Evolutionary conservation across 2,888 invertebrate species (phyloP).

Genomic region (Agonopterix heracliana): DNA sequence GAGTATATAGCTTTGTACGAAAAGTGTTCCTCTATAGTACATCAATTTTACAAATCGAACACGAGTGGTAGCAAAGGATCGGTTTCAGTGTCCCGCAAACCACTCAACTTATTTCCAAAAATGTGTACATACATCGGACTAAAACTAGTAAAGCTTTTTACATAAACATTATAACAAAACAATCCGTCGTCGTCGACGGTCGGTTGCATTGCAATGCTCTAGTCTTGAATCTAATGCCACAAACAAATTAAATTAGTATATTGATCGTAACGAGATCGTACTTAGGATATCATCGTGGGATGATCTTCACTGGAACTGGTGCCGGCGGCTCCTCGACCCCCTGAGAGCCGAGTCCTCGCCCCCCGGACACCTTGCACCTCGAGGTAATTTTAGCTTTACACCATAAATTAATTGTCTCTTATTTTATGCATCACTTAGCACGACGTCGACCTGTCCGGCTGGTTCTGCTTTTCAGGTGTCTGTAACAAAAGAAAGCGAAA

Average conservation of each 20-base stretch:
- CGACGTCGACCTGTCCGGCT: constrained; percentile 70
- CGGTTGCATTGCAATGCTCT: constrained; percentile 68
- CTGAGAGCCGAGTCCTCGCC: constrained; percentile 19
- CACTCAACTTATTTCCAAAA: constrained; percentile 68
- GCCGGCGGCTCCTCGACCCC: constrained; percentile 28
- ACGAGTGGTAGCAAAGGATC: constrained; percentile 6
- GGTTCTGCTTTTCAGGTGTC: constrained; percentile 79
- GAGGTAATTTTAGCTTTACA: constrained; percentile 59
- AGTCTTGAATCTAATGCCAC: constrained; percentile 72
- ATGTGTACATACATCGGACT: constrained; percentile 57
- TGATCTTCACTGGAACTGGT: constrained; percentile 63
- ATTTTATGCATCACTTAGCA: constrained; percentile 54
- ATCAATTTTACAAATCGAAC: constrained; percentile 22
- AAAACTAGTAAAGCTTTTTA: constrained; percentile 74
- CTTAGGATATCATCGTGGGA: constrained; percentile 69
- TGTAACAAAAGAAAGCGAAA: constrained; percentile 69
- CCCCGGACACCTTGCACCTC: constrained; percentile 31
- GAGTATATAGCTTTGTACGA: constrained; percentile 32
- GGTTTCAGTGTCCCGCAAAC: constrained; percentile 28
- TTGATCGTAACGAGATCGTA: constrained; percentile 75
- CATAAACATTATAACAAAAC: constrained; percentile 67
- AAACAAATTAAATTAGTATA: constrained; percentile 61
- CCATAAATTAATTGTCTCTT: constrained; percentile 63
- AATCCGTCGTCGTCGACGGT: constrained; percentile 32
- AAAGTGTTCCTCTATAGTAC: constrained; percentile 31